A percentile compares a stretch with the other conserved stretches of the same genome.
Evolutionary conservation across 2,113 vertebrate species (phyloP).

Genomic region (Phrynosoma platyrhinos): DNA sequence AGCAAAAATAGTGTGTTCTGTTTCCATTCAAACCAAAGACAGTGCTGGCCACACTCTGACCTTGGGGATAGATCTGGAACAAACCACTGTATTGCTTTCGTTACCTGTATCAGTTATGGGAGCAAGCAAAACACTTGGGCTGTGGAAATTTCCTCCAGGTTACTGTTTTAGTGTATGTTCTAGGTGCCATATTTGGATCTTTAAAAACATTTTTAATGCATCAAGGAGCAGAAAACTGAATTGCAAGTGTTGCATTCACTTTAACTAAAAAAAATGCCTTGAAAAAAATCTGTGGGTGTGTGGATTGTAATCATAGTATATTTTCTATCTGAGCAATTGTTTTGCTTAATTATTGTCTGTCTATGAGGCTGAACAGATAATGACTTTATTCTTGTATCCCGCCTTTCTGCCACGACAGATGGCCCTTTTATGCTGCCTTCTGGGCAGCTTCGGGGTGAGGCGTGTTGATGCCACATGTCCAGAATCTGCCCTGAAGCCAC

Average conservation of each 20-base stretch:
- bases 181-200: not conserved
- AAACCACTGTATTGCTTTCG: not conserved
- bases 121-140: not conserved
- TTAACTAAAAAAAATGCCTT: not conserved
- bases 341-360: too few relatives aligned
- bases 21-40: not conserved
- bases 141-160: not conserved
- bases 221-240: not conserved
- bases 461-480: too few relatives aligned
- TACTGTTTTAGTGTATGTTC: not conserved
- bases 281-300: not conserved
- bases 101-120: not conserved
- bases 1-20: not conserved
- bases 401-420: too few relatives aligned
- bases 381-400: too few relatives aligned
- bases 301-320: not conserved
- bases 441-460: too few relatives aligned
- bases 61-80: not conserved
- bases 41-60: not conserved
- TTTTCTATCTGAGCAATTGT: too few relatives aligned
- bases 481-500: too few relatives aligned
- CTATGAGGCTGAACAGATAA: too few relatives aligned
- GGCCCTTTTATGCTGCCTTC: too few relatives aligned
- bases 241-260: not conserved
- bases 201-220: not conserved